Conservation (phyloP, 92 coral and sea anemone genomes). For the Paragorgia papillata region DNA sequence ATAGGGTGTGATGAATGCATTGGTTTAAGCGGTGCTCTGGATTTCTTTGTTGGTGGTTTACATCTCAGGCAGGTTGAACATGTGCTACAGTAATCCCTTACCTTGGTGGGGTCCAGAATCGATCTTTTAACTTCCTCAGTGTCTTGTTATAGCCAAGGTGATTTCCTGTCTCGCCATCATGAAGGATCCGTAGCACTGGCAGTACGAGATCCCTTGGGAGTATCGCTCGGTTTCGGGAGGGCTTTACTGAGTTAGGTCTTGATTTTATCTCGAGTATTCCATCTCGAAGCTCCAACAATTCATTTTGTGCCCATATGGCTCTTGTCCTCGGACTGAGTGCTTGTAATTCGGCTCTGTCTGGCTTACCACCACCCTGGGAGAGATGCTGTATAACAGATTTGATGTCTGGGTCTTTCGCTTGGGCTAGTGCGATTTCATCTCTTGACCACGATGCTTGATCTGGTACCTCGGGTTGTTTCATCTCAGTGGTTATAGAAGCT, state of each 20-base stretch:
- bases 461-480: too few relatives aligned
- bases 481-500: too few relatives aligned
- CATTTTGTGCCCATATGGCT: conserved; percentile 50
- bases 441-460: too few relatives aligned
- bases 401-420: conserved; percentile 48
- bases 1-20: conserved; percentile 41
- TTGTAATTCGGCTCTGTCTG: conserved; percentile 46
- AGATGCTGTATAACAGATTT: conserved; percentile 27
- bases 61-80: conserved; percentile 40
- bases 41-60: conserved; percentile 21
- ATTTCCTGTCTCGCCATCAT: conserved; percentile 50
- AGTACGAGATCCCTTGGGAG: conserved; percentile 43
- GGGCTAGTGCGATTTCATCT: conserved; percentile 46
- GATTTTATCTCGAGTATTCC: conserved; percentile 41
- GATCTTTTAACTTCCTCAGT: conserved; percentile 43
- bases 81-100: conserved; percentile 9
- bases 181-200: conserved; percentile 35
- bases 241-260: conserved; percentile 29
- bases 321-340: conserved; percentile 48
- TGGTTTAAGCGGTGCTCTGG: conserved; percentile 6
- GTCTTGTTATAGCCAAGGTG: conserved; percentile 46
- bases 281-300: conserved; percentile 44
- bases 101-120: conserved; percentile 44
- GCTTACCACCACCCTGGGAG: conserved; percentile 39
- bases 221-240: conserved; percentile 34